Percentiles rank a stretch among this genome's conserved stretches.
phyloP scores from a whole-genome alignment of 2,113 vertebrate species.

The Salvelinus sp. region DNA sequence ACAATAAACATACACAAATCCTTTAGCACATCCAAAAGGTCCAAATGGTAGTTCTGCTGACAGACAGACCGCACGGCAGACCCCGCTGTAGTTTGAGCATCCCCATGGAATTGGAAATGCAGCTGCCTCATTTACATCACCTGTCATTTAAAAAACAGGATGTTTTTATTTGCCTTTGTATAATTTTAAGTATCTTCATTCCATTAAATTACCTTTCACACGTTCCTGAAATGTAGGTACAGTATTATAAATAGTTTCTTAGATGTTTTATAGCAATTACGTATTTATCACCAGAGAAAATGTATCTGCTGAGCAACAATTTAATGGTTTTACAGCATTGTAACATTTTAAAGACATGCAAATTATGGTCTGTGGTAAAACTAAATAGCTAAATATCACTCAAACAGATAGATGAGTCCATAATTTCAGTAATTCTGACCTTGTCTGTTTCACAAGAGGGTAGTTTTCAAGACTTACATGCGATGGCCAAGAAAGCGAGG shows the following conservation, averaged over 20 bases:
- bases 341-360: too few species aligned
- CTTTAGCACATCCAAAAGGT: constrained; percentile 51
- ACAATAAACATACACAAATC: constrained; percentile 48
- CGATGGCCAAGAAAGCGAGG: constrained; percentile 18
- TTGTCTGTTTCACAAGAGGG: neutral
- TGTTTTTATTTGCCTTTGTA: neutral
- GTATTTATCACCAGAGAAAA: too few species aligned
- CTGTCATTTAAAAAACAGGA: constrained; percentile 22
- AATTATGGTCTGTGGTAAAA: too few species aligned
- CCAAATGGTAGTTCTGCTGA: constrained; percentile 49
- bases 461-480: constrained; percentile 24
- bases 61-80: constrained; percentile 49
- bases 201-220: neutral
- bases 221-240: too few species aligned
- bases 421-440: too few species aligned
- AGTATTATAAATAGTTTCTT: too few species aligned
- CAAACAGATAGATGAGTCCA: too few species aligned
- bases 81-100: constrained; percentile 50
- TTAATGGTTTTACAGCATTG: too few species aligned
- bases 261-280: too few species aligned
- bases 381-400: too few species aligned
- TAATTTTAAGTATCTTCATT: neutral
- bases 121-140: constrained; percentile 1
- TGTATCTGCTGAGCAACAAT: too few species aligned
- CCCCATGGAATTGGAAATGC: constrained; percentile 41